Evolutionary conservation across 2,888 invertebrate species (phyloP), one percentile per base, ranked within the genome.

Genomic region (Lysandra bellargus): DNA sequence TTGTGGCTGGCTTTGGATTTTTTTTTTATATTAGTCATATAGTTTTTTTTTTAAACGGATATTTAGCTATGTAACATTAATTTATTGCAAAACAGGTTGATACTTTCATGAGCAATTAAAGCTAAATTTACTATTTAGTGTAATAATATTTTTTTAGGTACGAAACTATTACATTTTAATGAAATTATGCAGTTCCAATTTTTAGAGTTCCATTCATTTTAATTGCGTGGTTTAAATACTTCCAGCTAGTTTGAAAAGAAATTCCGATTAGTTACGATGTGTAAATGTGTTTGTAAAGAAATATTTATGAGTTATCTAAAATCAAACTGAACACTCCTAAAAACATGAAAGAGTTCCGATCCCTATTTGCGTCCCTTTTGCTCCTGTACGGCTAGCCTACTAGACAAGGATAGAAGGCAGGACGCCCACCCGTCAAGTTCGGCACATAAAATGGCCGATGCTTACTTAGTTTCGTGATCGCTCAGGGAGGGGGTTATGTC

Each of bases 381-480:
- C 85, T 81, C 86, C 81, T 69, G 78, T 72, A 81, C 61, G 83
- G 78, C 83, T 74, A 80, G 81, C 81, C 80, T 83, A 76, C 80
- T 83, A 85, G 87, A 88, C 80, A 82, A 83, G 84, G 88, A 88
- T 83, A 83, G 81, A 82, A 82, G 81, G 53, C 81, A 85, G 87
- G 87, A 86, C 86, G 86, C 84, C 87, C 88, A 88, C 89, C 88
- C 89, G 90, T 90, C 90, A 90, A 90, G 90, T 91, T 92, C 87
- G 89, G 88, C 89, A 87, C 90, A 89, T 91, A 90, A 92, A 92
- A 93, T 92, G 92, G 92, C 91, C 93, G 93, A 90, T 89, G 90
- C 90, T 92, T 88, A 90, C 90, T 92, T 91, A 91, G 93, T 91
- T 92, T 92, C 93, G 92, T 92, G 93, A 92, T 92, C 91, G 93